These are phyloP conservation scores for Amiota minor DNA, from an alignment of 2,888 invertebrate genomes.

Conservation along the genomic window DNA sequence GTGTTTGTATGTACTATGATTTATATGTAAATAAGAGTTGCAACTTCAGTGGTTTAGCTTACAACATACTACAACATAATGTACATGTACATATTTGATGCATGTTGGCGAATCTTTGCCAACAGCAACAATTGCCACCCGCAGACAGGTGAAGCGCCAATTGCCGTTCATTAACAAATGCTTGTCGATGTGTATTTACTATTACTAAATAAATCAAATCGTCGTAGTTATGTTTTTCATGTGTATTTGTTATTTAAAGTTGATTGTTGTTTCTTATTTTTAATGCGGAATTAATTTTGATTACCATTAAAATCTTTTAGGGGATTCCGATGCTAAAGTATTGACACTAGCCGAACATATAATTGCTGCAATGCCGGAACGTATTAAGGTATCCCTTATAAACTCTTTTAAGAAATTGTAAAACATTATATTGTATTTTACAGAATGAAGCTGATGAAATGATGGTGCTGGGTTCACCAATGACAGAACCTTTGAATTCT, in stretches of 20 bases:
- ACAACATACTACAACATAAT: neutral
- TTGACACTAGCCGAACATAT: conserved; percentile 97
- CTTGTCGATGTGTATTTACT: conserved; percentile 48
- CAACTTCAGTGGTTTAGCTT: conserved; percentile 2
- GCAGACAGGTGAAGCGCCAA: conserved; percentile 17
- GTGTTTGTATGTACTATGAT: conserved; percentile 38
- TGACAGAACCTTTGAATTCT: conserved; percentile 74
- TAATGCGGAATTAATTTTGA: conserved; percentile 24
- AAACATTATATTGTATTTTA: conserved; percentile 37
- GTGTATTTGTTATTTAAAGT: conserved; percentile 24
- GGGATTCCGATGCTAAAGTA: conserved; percentile 93
- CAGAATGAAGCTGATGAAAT: conserved; percentile 86
- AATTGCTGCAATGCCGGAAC: conserved; percentile 97
- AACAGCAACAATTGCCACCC: conserved; percentile 5
- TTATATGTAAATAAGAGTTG: conserved; percentile 37
- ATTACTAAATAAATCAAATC: neutral
- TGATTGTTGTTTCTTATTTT: neutral
- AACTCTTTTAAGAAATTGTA: neutral
- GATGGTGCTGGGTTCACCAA: conserved; percentile 77
- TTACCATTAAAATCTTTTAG: conserved; percentile 76
- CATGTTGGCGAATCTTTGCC: conserved; percentile 21
- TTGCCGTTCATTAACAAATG: conserved; percentile 33
- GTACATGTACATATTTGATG: conserved; percentile 26
- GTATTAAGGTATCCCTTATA: conserved; percentile 84
- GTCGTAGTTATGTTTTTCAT: conserved; percentile 17